A percentile compares a stretch with the other conserved stretches of the same genome.
Evolutionary conservation across 2,113 vertebrate species (phyloP).

Genomic region (Brevimyrus niger): DNA sequence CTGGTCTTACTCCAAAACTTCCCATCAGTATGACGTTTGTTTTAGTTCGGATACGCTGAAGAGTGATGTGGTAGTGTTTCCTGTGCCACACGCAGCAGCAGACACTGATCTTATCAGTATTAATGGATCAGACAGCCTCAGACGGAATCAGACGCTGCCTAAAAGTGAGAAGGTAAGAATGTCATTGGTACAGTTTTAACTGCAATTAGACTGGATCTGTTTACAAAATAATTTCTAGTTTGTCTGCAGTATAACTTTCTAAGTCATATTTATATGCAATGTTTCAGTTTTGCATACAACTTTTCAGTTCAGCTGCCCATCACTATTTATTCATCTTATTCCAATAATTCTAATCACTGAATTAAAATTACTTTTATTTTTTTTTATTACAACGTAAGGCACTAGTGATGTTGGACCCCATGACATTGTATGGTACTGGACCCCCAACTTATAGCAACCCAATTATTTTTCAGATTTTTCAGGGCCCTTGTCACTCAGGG

Average conservation of each 20-base stretch:
- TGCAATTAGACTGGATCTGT: not conserved
- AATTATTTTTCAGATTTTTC: not conserved
- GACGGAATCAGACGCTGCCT: not conserved
- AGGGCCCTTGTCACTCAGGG: not conserved
- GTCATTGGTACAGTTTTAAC: not conserved
- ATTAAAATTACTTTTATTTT: not conserved
- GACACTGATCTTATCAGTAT: conserved; percentile 25
- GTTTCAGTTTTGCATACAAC: not conserved
- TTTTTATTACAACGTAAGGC: not conserved
- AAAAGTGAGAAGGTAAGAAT: conserved; percentile 16
- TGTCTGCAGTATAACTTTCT: not conserved
- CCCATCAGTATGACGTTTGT: conserved; percentile 26
- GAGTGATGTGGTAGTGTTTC: conserved; percentile 24
- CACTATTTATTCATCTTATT: not conserved
- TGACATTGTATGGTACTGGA: not conserved
- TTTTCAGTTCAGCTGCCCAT: not conserved
- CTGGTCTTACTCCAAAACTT: not conserved
- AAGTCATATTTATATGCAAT: not conserved
- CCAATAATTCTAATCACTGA: not conserved
- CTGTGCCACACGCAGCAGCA: not conserved
- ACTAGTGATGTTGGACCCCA: not conserved
- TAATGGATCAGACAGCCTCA: conserved; percentile 13
- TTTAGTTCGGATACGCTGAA: conserved; percentile 28
- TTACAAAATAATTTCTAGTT: not conserved
- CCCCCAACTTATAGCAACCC: not conserved